Conservation (phyloP, 2,888 invertebrate species). For the Drosophila helvetica region DNA sequence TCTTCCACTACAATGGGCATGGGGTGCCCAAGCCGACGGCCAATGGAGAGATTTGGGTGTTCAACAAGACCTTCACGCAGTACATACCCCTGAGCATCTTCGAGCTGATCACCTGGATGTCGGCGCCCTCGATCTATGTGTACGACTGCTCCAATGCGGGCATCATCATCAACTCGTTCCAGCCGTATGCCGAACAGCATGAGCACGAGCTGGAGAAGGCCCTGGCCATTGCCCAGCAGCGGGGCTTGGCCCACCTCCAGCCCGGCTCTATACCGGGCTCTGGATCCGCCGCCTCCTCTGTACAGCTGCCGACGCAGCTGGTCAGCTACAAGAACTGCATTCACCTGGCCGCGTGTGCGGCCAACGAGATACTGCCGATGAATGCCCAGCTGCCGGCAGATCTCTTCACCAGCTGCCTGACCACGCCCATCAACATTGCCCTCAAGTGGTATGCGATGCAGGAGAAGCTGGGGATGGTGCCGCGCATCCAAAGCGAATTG, state of each 20-base stretch:
- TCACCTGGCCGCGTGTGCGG: slow-evolving; percentile 97
- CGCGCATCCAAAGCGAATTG: slow-evolving; percentile 91
- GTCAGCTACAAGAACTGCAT: slow-evolving; percentile 94
- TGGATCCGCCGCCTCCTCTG: background rate
- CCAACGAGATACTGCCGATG: slow-evolving; percentile 97
- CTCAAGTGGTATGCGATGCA: slow-evolving; percentile 97
- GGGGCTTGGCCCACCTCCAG: slow-evolving; percentile 52
- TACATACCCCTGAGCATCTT: slow-evolving; percentile 99
- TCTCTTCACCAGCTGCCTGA: slow-evolving; percentile 98
- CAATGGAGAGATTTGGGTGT: slow-evolving; percentile 99
- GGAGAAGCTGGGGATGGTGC: slow-evolving; percentile 90
- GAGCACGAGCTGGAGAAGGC: slow-evolving; percentile 89
- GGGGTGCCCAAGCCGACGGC: slow-evolving; percentile 99
- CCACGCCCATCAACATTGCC: slow-evolving; percentile 98
- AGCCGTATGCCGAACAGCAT: slow-evolving; percentile 95
- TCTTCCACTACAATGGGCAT: slow-evolving; percentile 99
- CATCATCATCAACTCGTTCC: slow-evolving; percentile 95
- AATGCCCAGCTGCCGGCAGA: slow-evolving; percentile 98
- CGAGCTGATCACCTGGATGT: slow-evolving; percentile 99
- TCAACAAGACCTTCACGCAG: slow-evolving; percentile 99
- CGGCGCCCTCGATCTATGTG: slow-evolving; percentile 98
- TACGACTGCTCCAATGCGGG: slow-evolving; percentile 99
- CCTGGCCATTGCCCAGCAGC: slow-evolving; percentile 68
- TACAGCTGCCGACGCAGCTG: slow-evolving; percentile 72
- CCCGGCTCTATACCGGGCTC: slow-evolving; percentile 6